These are phyloP conservation scores for Caenorhabditis macrosperma DNA, from an alignment of 2,888 invertebrate genomes.

Conservation along the genomic window DNA sequence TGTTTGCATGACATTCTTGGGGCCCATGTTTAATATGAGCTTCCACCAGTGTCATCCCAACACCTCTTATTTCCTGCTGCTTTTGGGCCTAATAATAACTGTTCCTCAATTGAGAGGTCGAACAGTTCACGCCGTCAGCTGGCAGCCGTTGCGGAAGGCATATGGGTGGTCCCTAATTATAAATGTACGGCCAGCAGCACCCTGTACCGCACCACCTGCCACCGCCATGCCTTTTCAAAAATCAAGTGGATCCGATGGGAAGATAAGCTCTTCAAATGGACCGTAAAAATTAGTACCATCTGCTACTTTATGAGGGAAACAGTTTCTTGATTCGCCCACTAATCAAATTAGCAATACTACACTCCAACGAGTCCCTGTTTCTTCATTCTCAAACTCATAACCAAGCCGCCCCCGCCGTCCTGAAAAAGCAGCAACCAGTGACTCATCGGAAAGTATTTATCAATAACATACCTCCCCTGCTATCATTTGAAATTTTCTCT, in stretches of 20 bases:
- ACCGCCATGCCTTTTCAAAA: conserved; percentile 10
- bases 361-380: background rate
- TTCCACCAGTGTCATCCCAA: conserved; percentile 5
- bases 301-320: too few relatives aligned
- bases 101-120: conserved; percentile 28
- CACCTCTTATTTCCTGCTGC: conserved; percentile 40
- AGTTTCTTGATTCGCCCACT: too few relatives aligned
- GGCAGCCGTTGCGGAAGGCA: conserved; percentile 41
- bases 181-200: conserved; percentile 23
- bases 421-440: conserved; percentile 5
- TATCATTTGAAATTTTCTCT: conserved; percentile 27
- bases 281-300: too few relatives aligned
- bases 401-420: background rate
- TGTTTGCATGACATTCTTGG: conserved; percentile 43
- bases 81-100: conserved; percentile 47
- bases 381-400: background rate
- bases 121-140: conserved; percentile 58
- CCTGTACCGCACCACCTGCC: conserved; percentile 42
- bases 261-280: too few relatives aligned
- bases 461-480: conserved; percentile 11
- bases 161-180: conserved; percentile 51
- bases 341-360: too few relatives aligned
- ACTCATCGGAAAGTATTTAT: conserved; percentile 39
- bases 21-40: background rate
- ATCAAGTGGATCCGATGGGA: too few relatives aligned